A percentile compares a stretch with the other conserved stretches of the same genome.
Conservation (phyloP, 1,140 invertebrate genomes). For the Pteromalus puparum region DNA sequence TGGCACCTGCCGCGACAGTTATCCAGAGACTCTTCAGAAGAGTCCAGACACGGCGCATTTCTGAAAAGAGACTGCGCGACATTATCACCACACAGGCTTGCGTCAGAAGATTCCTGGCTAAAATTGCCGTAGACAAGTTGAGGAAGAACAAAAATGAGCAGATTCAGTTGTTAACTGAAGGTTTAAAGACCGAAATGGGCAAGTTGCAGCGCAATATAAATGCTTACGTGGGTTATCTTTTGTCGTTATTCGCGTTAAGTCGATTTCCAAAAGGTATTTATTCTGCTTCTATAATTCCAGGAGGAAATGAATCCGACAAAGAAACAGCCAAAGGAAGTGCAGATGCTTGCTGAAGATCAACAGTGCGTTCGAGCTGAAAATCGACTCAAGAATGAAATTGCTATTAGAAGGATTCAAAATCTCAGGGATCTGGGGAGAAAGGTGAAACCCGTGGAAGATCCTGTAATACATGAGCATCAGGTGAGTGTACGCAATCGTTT, state of each 20-base stretch:
- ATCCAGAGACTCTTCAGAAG: constrained; percentile 86
- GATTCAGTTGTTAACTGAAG: background rate
- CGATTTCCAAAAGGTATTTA: background rate
- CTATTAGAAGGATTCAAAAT: background rate
- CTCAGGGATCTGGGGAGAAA: background rate
- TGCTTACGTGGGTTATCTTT: constrained; percentile 68
- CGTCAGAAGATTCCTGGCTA: constrained; percentile 84
- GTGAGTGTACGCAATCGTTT: no score
- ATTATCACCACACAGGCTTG: constrained; percentile 88
- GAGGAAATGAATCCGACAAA: background rate
- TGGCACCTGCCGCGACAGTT: constrained; percentile 77
- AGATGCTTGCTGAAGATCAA: background rate
- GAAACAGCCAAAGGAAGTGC: background rate
- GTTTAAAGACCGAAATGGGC: background rate
- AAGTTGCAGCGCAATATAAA: background rate
- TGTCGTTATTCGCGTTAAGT: background rate
- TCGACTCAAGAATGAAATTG: constrained; percentile 5
- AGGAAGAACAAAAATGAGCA: background rate
- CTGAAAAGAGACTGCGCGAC: constrained; percentile 79
- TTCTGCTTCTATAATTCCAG: background rate
- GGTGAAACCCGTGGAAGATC: no score
- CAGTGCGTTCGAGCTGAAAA: background rate
- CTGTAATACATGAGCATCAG: no score
- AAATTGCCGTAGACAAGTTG: background rate
- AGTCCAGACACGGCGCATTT: constrained; percentile 84